Conservation (phyloP, 2,888 invertebrate species). For the Chironomus riparius region DNA sequence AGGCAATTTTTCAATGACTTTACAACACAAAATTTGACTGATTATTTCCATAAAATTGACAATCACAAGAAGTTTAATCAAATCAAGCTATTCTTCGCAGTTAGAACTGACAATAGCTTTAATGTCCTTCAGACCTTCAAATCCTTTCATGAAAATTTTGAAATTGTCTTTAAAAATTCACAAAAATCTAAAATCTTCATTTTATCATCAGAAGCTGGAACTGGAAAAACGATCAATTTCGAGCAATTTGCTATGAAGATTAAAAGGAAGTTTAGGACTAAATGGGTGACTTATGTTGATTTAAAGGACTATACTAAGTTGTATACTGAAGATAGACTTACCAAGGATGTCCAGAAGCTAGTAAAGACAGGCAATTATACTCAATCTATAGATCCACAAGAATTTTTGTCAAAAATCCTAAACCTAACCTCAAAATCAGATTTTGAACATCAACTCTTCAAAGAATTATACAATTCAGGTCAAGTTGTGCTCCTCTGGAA, state of each 20-base stretch:
- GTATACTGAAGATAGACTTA: not conserved
- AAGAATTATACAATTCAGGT: not conserved
- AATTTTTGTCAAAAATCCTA: not conserved
- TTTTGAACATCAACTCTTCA: not conserved
- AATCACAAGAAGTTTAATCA: not conserved
- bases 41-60: not conserved
- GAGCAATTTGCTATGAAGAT: not conserved
- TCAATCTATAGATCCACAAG: no score
- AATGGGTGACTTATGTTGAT: not conserved
- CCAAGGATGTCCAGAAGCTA: no score
- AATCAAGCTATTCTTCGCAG: no score
- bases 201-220: not conserved
- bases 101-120: no score
- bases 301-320: not conserved
- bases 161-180: not conserved
- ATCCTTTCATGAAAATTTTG: not conserved
- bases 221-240: not conserved
- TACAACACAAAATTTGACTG: no score
- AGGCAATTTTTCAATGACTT: no score
- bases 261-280: not conserved
- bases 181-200: not conserved
- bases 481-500: not conserved
- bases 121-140: no score
- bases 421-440: not conserved
- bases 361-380: no score